A percentile compares a stretch with the other conserved stretches of the same genome.
These are phyloP conservation scores for Julus scanicus DNA, from an alignment of 2,888 invertebrate genomes.

Conservation along the genomic window DNA sequence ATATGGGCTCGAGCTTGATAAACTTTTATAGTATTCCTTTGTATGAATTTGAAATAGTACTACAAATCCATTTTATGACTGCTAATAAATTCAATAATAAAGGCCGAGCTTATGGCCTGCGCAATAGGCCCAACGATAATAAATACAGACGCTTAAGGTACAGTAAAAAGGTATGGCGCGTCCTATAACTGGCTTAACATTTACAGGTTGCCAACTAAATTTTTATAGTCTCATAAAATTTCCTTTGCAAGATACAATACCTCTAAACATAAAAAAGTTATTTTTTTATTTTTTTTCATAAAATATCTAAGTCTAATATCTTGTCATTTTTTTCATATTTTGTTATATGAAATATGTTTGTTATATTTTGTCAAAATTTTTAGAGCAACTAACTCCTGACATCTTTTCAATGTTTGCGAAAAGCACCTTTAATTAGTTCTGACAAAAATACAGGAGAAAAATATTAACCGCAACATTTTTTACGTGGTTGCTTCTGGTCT, in stretches of 20 bases:
- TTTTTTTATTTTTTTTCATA: neutral
- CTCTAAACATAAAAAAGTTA: neutral
- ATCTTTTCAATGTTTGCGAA: neutral
- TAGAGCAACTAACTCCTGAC: neutral
- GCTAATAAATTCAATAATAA: slow-evolving; percentile 47
- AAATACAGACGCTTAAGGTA: neutral
- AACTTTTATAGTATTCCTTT: slow-evolving; percentile 36
- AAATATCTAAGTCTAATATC: neutral
- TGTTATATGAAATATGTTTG: too few relatives aligned
- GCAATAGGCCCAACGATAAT: slow-evolving; percentile 39
- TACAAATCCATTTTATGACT: slow-evolving; percentile 38
- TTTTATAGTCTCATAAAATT: slow-evolving; percentile 2
- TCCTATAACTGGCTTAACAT: neutral
- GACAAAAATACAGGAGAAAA: neutral
- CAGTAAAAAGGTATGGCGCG: slow-evolving; percentile 25
- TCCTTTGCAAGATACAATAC: neutral
- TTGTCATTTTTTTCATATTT: too few relatives aligned
- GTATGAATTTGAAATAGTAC: slow-evolving; percentile 36
- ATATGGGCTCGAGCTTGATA: slow-evolving; percentile 20
- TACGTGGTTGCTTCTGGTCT: neutral
- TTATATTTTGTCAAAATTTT: too few relatives aligned
- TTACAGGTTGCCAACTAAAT: slow-evolving; percentile 39
- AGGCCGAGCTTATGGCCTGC: slow-evolving; percentile 2
- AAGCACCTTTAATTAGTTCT: neutral
- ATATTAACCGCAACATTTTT: neutral